Evolutionary conservation across 1,140 invertebrate species (phyloP).

Genomic region (Galleria mellonella): DNA sequence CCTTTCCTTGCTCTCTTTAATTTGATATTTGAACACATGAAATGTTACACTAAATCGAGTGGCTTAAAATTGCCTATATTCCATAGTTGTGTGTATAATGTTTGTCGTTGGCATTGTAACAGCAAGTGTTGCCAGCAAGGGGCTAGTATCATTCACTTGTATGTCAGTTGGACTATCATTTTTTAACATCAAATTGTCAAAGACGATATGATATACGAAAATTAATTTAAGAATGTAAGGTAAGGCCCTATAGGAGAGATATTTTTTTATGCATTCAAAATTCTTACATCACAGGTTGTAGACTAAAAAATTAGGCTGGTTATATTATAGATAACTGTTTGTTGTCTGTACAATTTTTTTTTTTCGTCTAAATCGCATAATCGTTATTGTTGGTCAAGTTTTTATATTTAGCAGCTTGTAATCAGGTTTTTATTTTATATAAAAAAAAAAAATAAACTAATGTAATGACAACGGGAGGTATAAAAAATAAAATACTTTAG

Average conservation of each 20-base stretch:
- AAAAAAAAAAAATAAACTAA: slow-evolving; percentile 42
- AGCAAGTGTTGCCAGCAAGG: slow-evolving; percentile 44
- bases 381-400: slow-evolving; percentile 66
- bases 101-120: slow-evolving; percentile 12
- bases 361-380: slow-evolving; percentile 57
- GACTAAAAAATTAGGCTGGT: slow-evolving; percentile 40
- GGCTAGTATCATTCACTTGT: slow-evolving; percentile 40
- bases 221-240: slow-evolving; percentile 70
- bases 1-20: slow-evolving; percentile 56
- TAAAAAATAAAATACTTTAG: slow-evolving; percentile 68
- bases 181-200: slow-evolving; percentile 63
- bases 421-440: slow-evolving; percentile 58
- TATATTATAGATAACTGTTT: slow-evolving; percentile 15
- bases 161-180: slow-evolving; percentile 45
- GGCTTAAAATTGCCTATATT: slow-evolving; percentile 29
- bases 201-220: slow-evolving; percentile 65
- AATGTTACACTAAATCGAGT: slow-evolving; percentile 35
- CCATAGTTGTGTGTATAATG: slow-evolving; percentile 17
- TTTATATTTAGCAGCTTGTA: slow-evolving; percentile 69
- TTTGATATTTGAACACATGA: slow-evolving; percentile 51
- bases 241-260: slow-evolving; percentile 71
- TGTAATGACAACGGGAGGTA: slow-evolving; percentile 58
- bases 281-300: slow-evolving; percentile 57
- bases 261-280: slow-evolving; percentile 73
- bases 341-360: slow-evolving; percentile 36